Evolutionary conservation across 2,113 vertebrate species (phyloP).

Genomic region (Paratilapia polleni): DNA sequence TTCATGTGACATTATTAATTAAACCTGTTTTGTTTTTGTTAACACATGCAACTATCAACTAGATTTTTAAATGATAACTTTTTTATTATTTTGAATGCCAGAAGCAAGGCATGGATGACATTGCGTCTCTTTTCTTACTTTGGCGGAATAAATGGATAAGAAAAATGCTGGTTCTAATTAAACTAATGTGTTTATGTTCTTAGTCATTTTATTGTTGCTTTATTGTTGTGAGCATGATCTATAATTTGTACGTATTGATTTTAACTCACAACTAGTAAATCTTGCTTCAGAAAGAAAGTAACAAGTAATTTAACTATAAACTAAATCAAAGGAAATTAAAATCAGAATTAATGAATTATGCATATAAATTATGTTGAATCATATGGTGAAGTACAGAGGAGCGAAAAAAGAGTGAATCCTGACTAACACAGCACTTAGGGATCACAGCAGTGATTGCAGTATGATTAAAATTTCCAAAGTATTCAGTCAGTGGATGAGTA

Average conservation of each 20-base stretch:
- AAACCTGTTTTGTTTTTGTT: neutral
- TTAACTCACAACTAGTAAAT: neutral
- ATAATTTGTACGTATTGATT: neutral
- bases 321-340: neutral
- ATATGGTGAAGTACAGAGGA: neutral
- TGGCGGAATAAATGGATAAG: neutral
- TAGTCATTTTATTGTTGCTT: neutral
- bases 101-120: neutral
- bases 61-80: neutral
- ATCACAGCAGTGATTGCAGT: slow-evolving; percentile 14
- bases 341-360: neutral
- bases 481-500: slow-evolving; percentile 2
- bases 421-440: slow-evolving; percentile 13
- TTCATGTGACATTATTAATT: neutral
- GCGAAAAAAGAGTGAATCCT: slow-evolving; percentile 8
- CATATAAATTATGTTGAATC: neutral
- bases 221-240: neutral
- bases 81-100: neutral
- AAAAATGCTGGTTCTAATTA: neutral
- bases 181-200: neutral
- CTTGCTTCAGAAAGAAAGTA: neutral
- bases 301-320: neutral
- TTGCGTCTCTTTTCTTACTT: neutral
- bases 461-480: slow-evolving; percentile 30
- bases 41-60: neutral